phyloP scores from a whole-genome alignment of 30 jellyfish, hydroid and myxozoan genomes.

The Nemopilema nomurai region DNA sequence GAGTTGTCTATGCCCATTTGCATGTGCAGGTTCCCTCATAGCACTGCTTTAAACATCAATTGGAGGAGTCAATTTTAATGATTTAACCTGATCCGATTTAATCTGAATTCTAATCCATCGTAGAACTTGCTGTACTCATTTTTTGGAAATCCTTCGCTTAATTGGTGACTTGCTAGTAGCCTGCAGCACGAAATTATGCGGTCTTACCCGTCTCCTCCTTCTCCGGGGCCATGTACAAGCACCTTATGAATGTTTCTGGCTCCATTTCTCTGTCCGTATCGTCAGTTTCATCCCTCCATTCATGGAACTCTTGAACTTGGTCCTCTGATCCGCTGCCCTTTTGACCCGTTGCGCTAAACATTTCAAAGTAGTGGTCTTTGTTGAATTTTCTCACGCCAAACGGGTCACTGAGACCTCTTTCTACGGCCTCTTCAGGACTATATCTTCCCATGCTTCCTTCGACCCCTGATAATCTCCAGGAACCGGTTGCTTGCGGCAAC shows the following conservation, averaged over 20 bases:
- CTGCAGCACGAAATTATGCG: no score
- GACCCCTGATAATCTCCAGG: neutral
- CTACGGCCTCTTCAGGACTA: neutral
- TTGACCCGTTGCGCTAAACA: slow-evolving; percentile 8
- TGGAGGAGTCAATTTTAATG: no score
- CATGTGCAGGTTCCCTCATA: no score
- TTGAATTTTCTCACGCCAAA: neutral
- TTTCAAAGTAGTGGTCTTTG: slow-evolving; percentile 7
- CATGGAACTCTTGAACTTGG: neutral
- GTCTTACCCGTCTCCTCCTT: neutral
- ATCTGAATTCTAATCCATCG: no score
- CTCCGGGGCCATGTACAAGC: slow-evolving; percentile 4
- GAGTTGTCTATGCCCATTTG: no score
- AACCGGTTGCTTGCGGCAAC: neutral
- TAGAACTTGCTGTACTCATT: no score
- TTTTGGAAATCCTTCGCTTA: no score
- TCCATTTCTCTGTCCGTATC: slow-evolving; percentile 23
- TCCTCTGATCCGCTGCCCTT: neutral
- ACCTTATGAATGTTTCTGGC: slow-evolving; percentile 1
- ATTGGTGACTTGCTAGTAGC: neutral
- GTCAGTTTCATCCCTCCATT: neutral
- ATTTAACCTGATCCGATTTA: no score
- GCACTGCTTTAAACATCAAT: no score
- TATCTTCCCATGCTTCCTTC: neutral
- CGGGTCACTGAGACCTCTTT: neutral